Conservation (phyloP, 1,140 invertebrate species). For the Drosophila orosa region DNA sequence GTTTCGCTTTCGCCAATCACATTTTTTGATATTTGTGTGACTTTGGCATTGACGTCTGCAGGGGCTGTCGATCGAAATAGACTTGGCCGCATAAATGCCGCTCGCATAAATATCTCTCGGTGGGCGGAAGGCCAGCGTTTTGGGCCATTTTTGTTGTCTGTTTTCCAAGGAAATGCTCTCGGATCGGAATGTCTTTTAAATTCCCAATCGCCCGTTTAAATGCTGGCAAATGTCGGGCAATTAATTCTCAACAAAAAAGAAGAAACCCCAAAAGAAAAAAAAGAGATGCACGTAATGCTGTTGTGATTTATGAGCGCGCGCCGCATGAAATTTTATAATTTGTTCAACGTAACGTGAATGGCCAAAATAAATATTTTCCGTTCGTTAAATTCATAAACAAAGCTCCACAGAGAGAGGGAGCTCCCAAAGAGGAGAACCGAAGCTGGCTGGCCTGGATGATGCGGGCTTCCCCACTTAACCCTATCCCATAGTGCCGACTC, state of each 20-base stretch:
- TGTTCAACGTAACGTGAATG: constrained; percentile 46
- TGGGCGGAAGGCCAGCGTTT: constrained; percentile 40
- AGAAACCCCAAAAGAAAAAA: constrained; percentile 7
- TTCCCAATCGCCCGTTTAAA: constrained; percentile 38
- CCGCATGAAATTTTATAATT: constrained; percentile 52
- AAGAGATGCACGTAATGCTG: constrained; percentile 52
- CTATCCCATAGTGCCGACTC: constrained; percentile 40
- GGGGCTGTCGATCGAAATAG: constrained; percentile 66
- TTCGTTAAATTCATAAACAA: constrained; percentile 54
- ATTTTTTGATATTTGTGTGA: constrained; percentile 72
- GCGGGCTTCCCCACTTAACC: constrained; percentile 56
- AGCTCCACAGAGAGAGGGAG: constrained; percentile 1
- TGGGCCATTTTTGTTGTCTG: constrained; percentile 23
- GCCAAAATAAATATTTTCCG: constrained; percentile 58
- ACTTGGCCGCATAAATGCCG: constrained; percentile 55
- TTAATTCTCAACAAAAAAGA: constrained; percentile 28
- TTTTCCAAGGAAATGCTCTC: constrained; percentile 36
- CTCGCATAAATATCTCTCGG: constrained; percentile 44
- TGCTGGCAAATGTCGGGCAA: constrained; percentile 40
- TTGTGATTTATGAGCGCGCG: constrained; percentile 61
- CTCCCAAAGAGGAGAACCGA: no score
- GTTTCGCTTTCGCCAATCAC: constrained; percentile 62
- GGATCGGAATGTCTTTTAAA: constrained; percentile 34
- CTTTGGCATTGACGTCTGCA: constrained; percentile 75
- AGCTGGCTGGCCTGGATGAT: constrained; percentile 36